Base-by-base conservation (phyloP, 2,797 vertebrate species). In the Platyrinchus mystaceus region DNA sequence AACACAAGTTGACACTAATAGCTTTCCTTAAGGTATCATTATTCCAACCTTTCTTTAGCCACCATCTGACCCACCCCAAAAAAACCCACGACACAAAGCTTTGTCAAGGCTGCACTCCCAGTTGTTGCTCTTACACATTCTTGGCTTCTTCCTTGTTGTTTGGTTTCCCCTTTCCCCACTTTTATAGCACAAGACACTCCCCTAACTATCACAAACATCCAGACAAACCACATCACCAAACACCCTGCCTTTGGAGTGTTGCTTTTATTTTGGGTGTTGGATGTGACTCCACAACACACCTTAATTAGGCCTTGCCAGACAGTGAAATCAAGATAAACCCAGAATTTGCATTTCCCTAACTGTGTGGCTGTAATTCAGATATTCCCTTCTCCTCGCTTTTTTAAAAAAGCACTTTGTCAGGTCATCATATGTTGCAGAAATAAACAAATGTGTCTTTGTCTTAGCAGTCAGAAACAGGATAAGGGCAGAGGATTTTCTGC, bases 11-110 rank as follows among this genome's bases (percentile, higher is more conserved):
- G 74, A 47, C 62, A 49, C 67, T 14, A 9, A 34, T 0, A 47
- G 49, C 49, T 52, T 60, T 68, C 76, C 76, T 4, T 17, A 77
- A 69, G 56, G 64, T 6, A 41, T n/a, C 63, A 3, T 39, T 56
- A 32, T 11, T 43, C 37, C 75, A 89, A 63, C 39, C 78, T 88
- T 53, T 53, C 56, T 83, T 83, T 46, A 90, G 84, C 69, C 21
- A 4, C 58, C 49, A 50, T 27, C 55, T 84, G 67, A 89, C 34
- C 46, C 36, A 44, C 20, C 13, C 39, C 14, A 36, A 66, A 60
- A 32, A 3, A 3, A 1, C 43, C 17, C 50, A 59, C 0, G 0
- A 52, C 71, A 22, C 49, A 49, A 36, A 71, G 22, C n/a, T 79
- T 7, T 24, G 68, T 66, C 75, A 30, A 27, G 64, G 79, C 90